A percentile compares a stretch with the other conserved stretches of the same genome.
These are phyloP conservation scores for Cheilosia grossa DNA, from an alignment of 2,888 invertebrate species.

Conservation along the genomic window DNA sequence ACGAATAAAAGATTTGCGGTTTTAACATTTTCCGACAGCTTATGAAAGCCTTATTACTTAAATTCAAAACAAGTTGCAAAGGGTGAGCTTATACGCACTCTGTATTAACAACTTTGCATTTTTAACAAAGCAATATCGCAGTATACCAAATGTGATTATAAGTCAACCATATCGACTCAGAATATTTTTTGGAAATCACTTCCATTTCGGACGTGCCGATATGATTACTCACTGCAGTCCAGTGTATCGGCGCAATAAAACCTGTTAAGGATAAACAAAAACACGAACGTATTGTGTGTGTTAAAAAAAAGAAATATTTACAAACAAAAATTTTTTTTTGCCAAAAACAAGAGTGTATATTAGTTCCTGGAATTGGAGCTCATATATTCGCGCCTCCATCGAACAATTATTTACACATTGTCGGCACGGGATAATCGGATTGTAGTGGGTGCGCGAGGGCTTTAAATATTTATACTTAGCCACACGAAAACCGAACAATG, in stretches of 20 bases:
- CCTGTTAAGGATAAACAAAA: slow-evolving; percentile 33
- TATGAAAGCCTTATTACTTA: neutral
- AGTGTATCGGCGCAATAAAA: slow-evolving; percentile 12
- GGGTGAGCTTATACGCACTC: too few species aligned
- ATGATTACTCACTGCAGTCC: too few species aligned
- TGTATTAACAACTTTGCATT: too few species aligned
- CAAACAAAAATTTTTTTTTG: slow-evolving; percentile 6
- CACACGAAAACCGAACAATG: neutral
- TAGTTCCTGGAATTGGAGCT: slow-evolving; percentile 52
- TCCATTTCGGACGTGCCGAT: too few species aligned
- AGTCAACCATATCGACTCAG: too few species aligned
- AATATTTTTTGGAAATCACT: too few species aligned
- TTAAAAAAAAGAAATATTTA: slow-evolving; percentile 13
- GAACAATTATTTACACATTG: neutral
- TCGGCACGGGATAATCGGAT: neutral
- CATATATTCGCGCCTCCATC: slow-evolving; percentile 5
- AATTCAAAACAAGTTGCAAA: neutral
- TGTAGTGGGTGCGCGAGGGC: slow-evolving; percentile 14
- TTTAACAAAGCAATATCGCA: too few species aligned
- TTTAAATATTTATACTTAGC: slow-evolving; percentile 18
- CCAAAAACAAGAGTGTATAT: slow-evolving; percentile 3
- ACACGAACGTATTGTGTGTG: neutral
- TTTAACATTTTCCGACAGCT: neutral
- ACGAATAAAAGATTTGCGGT: too few species aligned
- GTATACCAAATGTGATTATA: too few species aligned